Evolutionary conservation across 1,140 invertebrate species (phyloP).

Genomic region (Drosophila mauritiana): DNA sequence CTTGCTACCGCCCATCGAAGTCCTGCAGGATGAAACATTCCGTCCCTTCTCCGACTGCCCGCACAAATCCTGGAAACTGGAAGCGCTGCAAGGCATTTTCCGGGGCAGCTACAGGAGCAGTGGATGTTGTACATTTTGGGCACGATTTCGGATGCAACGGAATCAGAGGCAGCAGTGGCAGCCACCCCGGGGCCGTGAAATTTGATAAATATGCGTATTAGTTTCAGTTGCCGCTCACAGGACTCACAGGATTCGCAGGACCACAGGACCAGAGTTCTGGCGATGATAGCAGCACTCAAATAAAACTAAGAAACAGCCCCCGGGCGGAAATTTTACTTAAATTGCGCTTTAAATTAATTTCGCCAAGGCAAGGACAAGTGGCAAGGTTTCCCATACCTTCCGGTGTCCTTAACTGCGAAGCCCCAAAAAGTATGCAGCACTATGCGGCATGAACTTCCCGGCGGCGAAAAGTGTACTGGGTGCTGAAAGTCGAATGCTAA

Average conservation of each 20-base stretch:
- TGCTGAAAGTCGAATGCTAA: not conserved
- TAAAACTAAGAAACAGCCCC: conserved; percentile 47
- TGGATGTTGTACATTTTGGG: conserved; percentile 53
- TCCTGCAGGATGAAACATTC: conserved; percentile 1
- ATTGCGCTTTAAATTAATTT: conserved; percentile 77
- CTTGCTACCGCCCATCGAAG: conserved; percentile 1
- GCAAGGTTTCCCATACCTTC: not conserved
- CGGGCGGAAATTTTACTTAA: conserved; percentile 59
- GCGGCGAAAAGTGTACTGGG: not conserved
- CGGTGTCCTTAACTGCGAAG: not conserved
- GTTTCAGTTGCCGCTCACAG: conserved; percentile 62
- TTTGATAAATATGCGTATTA: conserved; percentile 83
- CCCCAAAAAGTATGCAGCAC: conserved; percentile 49
- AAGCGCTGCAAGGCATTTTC: conserved; percentile 67
- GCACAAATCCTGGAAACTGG: conserved; percentile 8
- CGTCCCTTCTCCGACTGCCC: not conserved
- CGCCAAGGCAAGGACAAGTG: conserved; percentile 9
- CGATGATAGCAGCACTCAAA: conserved; percentile 38
- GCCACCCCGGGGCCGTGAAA: conserved; percentile 69
- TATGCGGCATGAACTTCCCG: conserved; percentile 1
- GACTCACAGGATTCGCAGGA: not conserved
- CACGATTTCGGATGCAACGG: conserved; percentile 28
- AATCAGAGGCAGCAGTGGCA: conserved; percentile 20
- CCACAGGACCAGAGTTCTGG: not conserved
- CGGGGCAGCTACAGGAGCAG: conserved; percentile 34